Conservation (phyloP, 2,888 invertebrate species). For the Sisyra terminalis region DNA sequence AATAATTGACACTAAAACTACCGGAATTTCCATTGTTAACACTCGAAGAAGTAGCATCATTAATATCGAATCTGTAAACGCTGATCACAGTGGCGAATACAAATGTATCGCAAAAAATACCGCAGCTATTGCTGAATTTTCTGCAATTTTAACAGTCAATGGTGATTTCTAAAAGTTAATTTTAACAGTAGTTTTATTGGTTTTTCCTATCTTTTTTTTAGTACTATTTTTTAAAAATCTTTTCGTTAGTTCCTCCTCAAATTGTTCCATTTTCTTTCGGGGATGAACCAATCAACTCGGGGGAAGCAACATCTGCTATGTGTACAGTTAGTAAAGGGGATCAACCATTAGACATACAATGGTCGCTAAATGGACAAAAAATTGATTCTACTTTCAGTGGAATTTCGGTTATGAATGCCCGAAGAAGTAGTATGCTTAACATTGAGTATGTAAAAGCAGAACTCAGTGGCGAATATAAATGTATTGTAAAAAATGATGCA, state of each 20-base stretch:
- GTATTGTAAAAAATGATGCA: conserved; percentile 40
- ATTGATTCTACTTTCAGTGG: conserved; percentile 17
- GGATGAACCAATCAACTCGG: conserved; percentile 40
- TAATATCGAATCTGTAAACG: conserved; percentile 41
- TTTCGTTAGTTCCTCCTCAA: conserved; percentile 55
- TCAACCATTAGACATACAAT: conserved; percentile 42
- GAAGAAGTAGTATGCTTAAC: conserved; percentile 22
- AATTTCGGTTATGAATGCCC: conserved; percentile 22
- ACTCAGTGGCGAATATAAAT: conserved; percentile 45
- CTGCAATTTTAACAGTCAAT: conserved; percentile 45
- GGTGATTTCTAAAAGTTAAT: conserved; percentile 24
- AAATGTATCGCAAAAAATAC: conserved; percentile 43
- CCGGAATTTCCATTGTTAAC: conserved; percentile 30
- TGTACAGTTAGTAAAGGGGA: conserved; percentile 58
- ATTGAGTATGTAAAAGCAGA: conserved; percentile 42
- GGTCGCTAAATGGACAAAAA: conserved; percentile 35
- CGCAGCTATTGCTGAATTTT: conserved; percentile 45
- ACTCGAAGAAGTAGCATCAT: conserved; percentile 36
- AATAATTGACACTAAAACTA: conserved; percentile 31
- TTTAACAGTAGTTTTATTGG: background rate
- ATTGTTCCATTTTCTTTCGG: conserved; percentile 48
- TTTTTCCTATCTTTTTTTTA: conserved; percentile 4
- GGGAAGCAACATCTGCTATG: conserved; percentile 48
- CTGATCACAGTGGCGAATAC: conserved; percentile 44
- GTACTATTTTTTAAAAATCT: conserved; percentile 33